Conservation (phyloP, 2,113 vertebrate genomes). For the Aptenodytes patagonicus region DNA sequence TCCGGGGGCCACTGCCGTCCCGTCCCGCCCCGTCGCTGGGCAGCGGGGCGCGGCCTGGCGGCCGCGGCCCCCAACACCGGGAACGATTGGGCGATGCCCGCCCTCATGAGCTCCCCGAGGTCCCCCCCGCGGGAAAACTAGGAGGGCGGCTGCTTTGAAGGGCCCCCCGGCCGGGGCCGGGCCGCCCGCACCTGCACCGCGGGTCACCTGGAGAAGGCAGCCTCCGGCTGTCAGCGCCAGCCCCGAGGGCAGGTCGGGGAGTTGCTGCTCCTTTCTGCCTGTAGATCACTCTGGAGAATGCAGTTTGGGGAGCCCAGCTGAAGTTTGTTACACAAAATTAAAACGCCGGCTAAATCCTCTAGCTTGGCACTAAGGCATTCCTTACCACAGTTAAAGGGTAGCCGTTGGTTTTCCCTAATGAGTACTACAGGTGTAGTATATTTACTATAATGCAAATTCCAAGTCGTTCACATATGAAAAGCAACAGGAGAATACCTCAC, state of each 20-base stretch:
- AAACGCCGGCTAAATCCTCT: fast-evolving
- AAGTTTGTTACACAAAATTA: background rate
- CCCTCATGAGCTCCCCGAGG: background rate
- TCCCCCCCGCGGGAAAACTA: too few relatives aligned
- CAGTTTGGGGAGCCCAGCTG: fast-evolving
- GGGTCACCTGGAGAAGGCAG: background rate
- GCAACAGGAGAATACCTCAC: fast-evolving
- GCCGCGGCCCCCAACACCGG: background rate
- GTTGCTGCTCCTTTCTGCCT: background rate
- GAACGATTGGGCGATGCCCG: too few relatives aligned
- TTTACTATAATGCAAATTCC: fast-evolving
- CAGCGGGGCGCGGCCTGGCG: background rate
- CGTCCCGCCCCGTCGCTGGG: background rate
- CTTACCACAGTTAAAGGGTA: fast-evolving
- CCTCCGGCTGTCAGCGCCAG: background rate
- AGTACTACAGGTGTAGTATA: fast-evolving
- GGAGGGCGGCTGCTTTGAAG: background rate
- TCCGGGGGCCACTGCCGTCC: background rate
- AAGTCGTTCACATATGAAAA: fast-evolving
- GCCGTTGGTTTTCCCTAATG: fast-evolving
- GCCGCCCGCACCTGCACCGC: background rate
- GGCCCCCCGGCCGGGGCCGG: too few relatives aligned
- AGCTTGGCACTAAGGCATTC: fast-evolving
- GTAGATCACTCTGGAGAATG: fast-evolving
- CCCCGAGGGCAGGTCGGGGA: fast-evolving